Evolutionary conservation across 2,797 vertebrate genomes (phyloP).

Genomic region (Masticophis lateralis): DNA sequence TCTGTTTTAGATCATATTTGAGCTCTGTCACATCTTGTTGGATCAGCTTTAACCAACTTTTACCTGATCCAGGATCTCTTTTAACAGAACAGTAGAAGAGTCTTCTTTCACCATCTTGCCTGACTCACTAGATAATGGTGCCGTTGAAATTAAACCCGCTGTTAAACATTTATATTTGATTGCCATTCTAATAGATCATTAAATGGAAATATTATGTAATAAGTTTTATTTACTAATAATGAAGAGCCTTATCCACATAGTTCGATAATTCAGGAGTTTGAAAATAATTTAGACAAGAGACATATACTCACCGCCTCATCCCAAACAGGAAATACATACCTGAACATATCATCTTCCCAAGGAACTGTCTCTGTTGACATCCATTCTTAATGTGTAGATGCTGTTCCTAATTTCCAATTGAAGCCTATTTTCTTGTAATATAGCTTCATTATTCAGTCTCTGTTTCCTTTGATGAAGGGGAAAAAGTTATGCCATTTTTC

Average conservation of each 20-base stretch:
- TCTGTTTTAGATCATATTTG: background rate
- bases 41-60: background rate
- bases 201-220: background rate
- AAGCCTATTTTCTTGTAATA: background rate
- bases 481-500: background rate
- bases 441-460: background rate
- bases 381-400: background rate
- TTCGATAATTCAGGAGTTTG: background rate
- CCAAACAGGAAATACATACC: background rate
- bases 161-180: background rate
- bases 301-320: background rate
- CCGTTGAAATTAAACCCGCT: background rate
- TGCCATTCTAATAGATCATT: background rate
- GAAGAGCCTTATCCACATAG: background rate
- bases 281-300: background rate
- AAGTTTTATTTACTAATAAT: background rate
- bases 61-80: background rate
- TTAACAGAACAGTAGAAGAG: background rate
- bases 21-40: background rate
- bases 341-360: background rate
- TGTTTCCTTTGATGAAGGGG: background rate
- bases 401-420: background rate
- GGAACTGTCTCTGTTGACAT: background rate
- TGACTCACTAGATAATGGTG: background rate
- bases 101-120: background rate